Conservation (phyloP, 1,140 invertebrate genomes). For the Oedothorax gibbosus region DNA sequence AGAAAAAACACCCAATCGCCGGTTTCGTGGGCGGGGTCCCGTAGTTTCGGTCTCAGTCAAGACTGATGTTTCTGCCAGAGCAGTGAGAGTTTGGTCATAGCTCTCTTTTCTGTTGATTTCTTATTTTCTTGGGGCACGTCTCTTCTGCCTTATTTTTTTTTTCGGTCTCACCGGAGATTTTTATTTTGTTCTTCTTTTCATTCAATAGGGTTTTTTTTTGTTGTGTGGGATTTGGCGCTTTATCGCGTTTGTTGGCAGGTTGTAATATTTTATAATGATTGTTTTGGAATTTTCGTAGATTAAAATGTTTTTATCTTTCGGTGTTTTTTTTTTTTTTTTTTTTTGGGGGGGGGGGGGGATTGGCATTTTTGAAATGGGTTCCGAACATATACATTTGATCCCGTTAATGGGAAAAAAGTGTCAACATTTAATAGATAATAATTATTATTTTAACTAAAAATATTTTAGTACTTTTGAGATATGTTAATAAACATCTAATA, state of each 20-base stretch:
- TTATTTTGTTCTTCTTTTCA: conserved; percentile 55
- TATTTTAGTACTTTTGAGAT: neutral
- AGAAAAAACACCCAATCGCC: conserved; percentile 42
- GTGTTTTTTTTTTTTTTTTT: neutral
- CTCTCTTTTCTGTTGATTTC: conserved; percentile 53
- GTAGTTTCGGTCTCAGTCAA: conserved; percentile 16
- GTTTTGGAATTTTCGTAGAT: too few relatives aligned
- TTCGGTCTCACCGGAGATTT: neutral
- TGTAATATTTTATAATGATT: neutral
- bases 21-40: neutral
- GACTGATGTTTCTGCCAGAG: conserved; percentile 58
- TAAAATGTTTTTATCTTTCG: neutral
- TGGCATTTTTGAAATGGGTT: neutral
- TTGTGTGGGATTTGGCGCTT: conserved; percentile 24
- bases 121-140: conserved; percentile 57
- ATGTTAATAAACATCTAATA: too few relatives aligned
- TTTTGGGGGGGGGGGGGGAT: neutral
- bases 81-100: conserved; percentile 52
- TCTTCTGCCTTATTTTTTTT: neutral
- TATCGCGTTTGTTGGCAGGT: conserved; percentile 47
- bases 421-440: neutral
- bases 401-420: neutral
- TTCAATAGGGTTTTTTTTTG: conserved; percentile 51
- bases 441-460: neutral
- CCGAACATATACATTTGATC: neutral